A percentile compares a stretch with the other conserved stretches of the same genome.
Conservation (phyloP, 2,113 vertebrate genomes). For the Typhlomys cinereus region DNA sequence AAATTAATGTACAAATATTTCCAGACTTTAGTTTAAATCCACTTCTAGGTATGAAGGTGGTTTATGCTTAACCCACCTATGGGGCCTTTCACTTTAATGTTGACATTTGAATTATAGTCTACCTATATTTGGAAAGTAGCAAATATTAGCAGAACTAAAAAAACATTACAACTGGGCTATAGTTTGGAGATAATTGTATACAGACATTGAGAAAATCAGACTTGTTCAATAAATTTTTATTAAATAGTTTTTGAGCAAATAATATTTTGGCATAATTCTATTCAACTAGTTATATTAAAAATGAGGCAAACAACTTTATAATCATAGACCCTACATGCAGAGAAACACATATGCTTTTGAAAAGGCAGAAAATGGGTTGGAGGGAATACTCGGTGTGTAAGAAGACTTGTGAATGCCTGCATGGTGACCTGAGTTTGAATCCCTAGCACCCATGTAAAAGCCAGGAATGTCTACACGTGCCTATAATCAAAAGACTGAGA, state of each 20-base stretch:
- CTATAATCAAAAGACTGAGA: too few species aligned
- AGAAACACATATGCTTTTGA: neutral
- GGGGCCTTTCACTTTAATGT: neutral
- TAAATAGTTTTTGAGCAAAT: neutral
- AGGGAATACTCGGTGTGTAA: too few species aligned
- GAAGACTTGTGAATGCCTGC: too few species aligned
- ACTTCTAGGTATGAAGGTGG: neutral
- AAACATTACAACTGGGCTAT: neutral
- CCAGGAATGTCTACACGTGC: too few species aligned
- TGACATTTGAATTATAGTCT: neutral
- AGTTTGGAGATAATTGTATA: neutral
- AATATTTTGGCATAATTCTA: neutral
- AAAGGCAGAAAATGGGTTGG: neutral
- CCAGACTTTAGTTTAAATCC: neutral
- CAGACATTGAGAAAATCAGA: neutral
- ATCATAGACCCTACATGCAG: neutral
- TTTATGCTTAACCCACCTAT: neutral
- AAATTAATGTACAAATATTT: neutral
- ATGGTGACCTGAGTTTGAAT: too few species aligned
- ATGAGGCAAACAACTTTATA: neutral
- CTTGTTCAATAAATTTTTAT: neutral
- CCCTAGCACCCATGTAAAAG: too few species aligned
- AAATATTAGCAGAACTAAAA: neutral
- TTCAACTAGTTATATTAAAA: neutral
- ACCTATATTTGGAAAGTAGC: neutral